Evolutionary conservation across 2,113 vertebrate genomes (phyloP), one percentile per base, ranked within the genome.

Genomic region (Muntiacus reevesi): DNA sequence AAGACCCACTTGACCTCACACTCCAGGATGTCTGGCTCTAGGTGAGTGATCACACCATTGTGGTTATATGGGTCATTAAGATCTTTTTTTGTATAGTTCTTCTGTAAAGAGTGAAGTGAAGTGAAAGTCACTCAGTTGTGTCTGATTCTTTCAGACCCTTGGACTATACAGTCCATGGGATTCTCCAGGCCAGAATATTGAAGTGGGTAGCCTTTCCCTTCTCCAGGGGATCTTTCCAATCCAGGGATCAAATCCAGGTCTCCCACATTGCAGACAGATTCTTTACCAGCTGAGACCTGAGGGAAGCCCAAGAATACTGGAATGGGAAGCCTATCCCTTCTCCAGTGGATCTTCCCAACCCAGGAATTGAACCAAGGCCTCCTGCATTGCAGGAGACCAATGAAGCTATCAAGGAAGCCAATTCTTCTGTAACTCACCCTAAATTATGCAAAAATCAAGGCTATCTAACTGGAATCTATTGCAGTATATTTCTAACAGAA

Each of bases 401-500:
- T 16, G 36, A 9, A 71, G 2, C 67, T 40, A 71, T 71, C n/a
- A 71, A 71, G 67, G 5, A 71, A 71, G n/a, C 67, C 19, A 71
- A 9, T 23, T 40, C 5, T 71, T 40, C n/a, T 40, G 36, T 62
- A 54, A 95, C 85, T 97, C 54, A 84, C 15, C 57, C 47, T 62
- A 92, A 93, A 83, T 36, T 57, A 92, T 16, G 25, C 27, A 93
- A 92, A 93, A 96, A n/a, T 67, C 27, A 93, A 91, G 74, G 84
- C 57, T 23, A 84, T 23, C 25, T 30, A 96, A 52, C 54, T 90
- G 28, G 81, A 96, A 84, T 92, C 54, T 76, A 91, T 91, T 95
- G 67, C 12, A 78, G 60, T 89, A 74, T 89, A 90, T 91, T 78
- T 88, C 40, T 89, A 23, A 55, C 25, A 90, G 50, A 88, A 93